Base-by-base conservation (phyloP, 2,888 invertebrate species). In the Ornithoptera alexandrae region DNA sequence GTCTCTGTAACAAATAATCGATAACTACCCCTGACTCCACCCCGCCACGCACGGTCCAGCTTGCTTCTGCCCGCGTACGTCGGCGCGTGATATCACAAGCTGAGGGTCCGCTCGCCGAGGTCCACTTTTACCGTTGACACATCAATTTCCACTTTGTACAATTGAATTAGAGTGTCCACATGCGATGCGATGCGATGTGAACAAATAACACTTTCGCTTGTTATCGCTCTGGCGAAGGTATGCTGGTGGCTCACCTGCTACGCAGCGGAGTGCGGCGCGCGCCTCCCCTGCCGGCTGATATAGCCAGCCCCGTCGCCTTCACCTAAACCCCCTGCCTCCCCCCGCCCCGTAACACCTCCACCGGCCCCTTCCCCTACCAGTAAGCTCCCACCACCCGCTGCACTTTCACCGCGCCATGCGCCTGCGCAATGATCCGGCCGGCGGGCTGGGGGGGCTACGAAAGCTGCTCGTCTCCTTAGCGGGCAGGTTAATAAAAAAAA, bases 181-280 rank as follows among this genome's bases (percentile, higher is more conserved):
- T 30, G 12, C 30, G 30, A 30, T 0, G 30, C 5, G 30, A 30
- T 22, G 12, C 30, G 30, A 30, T 0, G 30, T 30, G 30, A 30
- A 30, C 3, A 30, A 30, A 30, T 2, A 30, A 67, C 67, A 66
- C 63, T 67, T 70, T 76, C 74, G 30, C 5, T 30, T 30, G 5
- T 30, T 2, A 5, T 5, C 30, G 30, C 30, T 3, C 30, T 68
- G 61, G 17, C 24, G 63, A 36, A 60, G 62, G 65, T 74, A 72
- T 73, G 75, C 76, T 75, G 77, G 65, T 62, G 65, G 73, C 90
- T 91, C 85, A 89, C 92, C 91, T 88, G 89, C 77, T 71, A 75
- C 80, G 77, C 77, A 76, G 85, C 77, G 80, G 84, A 90, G 89
- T 90, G 89, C 74, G 78, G 82, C 89, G 90, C 92, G 92, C 89